phyloP scores from a whole-genome alignment of 1,140 invertebrate genomes.

The Heterodera schachtii region DNA sequence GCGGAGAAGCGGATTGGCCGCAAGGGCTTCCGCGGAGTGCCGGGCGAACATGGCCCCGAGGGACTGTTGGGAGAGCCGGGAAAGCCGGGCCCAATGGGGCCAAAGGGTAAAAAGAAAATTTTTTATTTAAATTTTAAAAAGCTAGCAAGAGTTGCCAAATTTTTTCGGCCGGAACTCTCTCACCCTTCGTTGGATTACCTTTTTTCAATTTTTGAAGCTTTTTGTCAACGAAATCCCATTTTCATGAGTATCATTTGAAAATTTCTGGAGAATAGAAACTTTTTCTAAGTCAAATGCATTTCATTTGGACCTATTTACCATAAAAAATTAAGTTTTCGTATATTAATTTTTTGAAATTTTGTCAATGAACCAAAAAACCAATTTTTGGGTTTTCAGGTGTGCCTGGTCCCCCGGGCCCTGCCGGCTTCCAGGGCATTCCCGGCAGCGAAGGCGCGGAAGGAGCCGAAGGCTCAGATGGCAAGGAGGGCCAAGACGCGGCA shows the following conservation, averaged over 20 bases:
- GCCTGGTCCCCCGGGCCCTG: constrained; percentile 39
- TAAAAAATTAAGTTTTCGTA: too few species aligned
- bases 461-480: constrained; percentile 34
- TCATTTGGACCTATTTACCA: too few species aligned
- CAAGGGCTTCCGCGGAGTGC: constrained; percentile 44
- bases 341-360: neutral
- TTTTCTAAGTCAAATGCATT: too few species aligned
- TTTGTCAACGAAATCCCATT: too few species aligned
- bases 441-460: constrained; percentile 46
- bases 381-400: neutral
- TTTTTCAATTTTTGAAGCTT: too few species aligned
- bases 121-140: too few species aligned
- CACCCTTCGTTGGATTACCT: too few species aligned
- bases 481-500: constrained; percentile 32
- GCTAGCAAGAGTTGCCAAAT: too few species aligned
- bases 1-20: constrained; percentile 54
- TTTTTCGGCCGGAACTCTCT: too few species aligned
- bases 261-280: too few species aligned
- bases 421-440: constrained; percentile 43
- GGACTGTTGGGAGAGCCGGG: constrained; percentile 41
- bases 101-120: constrained; percentile 30
- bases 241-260: too few species aligned
- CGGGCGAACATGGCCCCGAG: constrained; percentile 42
- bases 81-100: constrained; percentile 42
- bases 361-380: neutral